A percentile compares a stretch with the other conserved stretches of the same genome.
Conservation (phyloP, 92 coral and sea anemone species). For the Umimayanthus chanpuru region DNA sequence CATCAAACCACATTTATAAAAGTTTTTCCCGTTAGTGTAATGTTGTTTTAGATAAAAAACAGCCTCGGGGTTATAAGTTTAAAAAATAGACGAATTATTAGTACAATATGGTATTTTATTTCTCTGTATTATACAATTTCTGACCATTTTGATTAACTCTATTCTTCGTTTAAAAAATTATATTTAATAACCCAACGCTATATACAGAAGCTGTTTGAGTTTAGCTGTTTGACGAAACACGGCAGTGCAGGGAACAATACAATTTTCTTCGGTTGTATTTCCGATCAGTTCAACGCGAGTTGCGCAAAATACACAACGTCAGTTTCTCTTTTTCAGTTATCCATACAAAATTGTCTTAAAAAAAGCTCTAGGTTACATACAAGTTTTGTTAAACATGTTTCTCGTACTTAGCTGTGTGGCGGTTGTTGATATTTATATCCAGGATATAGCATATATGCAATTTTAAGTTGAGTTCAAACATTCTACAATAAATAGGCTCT, state of each 20-base stretch:
- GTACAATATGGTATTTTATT: constrained; percentile 10
- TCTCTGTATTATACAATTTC: not conserved
- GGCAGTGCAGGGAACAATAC: not conserved
- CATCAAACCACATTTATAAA: not conserved
- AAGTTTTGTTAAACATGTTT: constrained; percentile 19
- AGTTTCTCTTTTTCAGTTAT: constrained; percentile 9
- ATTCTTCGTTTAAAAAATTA: constrained; percentile 12
- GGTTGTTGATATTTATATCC: constrained; percentile 9
- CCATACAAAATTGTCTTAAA: constrained; percentile 37
- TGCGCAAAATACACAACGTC: not conserved
- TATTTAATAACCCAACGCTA: not conserved
- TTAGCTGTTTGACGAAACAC: constrained; percentile 16
- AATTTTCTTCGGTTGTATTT: not conserved
- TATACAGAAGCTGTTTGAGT: not conserved
- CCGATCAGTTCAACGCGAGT: constrained; percentile 19
- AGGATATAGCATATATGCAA: not conserved
- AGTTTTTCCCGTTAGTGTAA: not conserved
- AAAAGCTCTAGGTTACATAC: constrained; percentile 22
- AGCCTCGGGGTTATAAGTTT: not conserved
- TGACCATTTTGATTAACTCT: constrained; percentile 11
- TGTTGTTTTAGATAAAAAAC: constrained; percentile 11
- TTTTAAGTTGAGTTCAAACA: not conserved
- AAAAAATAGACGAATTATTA: not conserved
- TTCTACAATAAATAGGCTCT: not conserved
- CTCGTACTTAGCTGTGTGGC: constrained; percentile 9